Evolutionary conservation across 2,113 vertebrate genomes (phyloP), one percentile per base, ranked within the genome.

Genomic region (Accipiter virgatus): DNA sequence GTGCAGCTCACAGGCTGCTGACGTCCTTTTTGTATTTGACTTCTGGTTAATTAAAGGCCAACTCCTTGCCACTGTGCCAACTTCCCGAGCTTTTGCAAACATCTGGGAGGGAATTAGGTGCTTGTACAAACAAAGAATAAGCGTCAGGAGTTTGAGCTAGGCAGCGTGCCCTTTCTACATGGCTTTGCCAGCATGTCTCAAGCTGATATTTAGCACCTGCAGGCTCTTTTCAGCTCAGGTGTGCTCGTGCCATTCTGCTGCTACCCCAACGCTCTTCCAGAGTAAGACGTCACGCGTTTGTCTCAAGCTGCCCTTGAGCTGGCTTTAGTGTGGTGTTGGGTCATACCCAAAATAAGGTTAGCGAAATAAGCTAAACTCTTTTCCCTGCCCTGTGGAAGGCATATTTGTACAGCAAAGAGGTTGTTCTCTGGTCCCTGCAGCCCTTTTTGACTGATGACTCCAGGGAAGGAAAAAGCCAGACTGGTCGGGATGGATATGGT

Each of bases 31-130:
- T 4, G 7, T 96, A 0, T 95, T 96, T 95, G 86, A 47, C 31
- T 86, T 84, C 34, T 59, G 88, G 88, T 87, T 89, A 81, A 88
- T 95, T 7, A 81, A 74, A 96, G 88, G 77, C 94, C 87, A 66
- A 4, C 58, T 86, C 50, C 72, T 38, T 6, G 14, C 62, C 2
- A 0, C 70, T 1, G 40, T 61, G 94, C 96, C 95, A 93, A 1
- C 62, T 31, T 63, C 58, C 79, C 2, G 5, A 42, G 93, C 91
- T 55, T 43, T 2, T 81, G 94, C 95, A 96, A 94, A 96, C 77
- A 63, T 1, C 89, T 58, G 89, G 88, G 55, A 94, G 94, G 95
- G 93, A 48, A 20, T 15, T 3, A 25, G 75, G 80, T 6, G 72
- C 75, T 71, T 88, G 91, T 8, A 1, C 91, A 94, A 95, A 91